Conservation (phyloP, 1,140 invertebrate genomes). For the Heliothis subflexa region DNA sequence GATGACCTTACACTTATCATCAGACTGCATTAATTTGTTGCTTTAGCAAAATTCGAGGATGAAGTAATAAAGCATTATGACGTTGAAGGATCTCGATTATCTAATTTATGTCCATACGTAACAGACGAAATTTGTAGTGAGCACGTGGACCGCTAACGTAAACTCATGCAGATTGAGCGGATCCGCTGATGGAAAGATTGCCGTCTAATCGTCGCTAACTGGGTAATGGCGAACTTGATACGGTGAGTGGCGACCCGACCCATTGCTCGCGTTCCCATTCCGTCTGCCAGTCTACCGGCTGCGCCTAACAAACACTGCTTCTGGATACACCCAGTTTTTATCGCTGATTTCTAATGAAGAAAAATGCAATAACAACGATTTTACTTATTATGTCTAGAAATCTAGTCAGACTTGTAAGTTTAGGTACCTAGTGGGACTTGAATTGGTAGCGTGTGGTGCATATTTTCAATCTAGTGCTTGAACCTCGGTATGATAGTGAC, state of each 20-base stretch:
- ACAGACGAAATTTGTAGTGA: constrained; percentile 29
- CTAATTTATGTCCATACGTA: constrained; percentile 22
- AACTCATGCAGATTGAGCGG: constrained; percentile 61
- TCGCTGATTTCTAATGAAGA: constrained; percentile 15
- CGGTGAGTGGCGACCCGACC: constrained; percentile 56
- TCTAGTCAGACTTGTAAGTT: neutral
- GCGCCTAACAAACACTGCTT: constrained; percentile 11
- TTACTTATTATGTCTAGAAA: constrained; percentile 7
- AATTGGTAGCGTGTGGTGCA: neutral
- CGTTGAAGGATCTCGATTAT: constrained; percentile 26
- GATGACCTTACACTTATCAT: neutral
- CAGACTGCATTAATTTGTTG: constrained; percentile 6
- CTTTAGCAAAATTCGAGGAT: neutral
- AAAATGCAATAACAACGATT: constrained; percentile 15
- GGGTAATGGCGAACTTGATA: constrained; percentile 79
- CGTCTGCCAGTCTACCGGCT: constrained; percentile 35
- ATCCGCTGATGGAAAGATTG: constrained; percentile 78
- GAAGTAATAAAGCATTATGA: constrained; percentile 29
- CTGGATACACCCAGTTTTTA: constrained; percentile 22
- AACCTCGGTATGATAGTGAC: no score
- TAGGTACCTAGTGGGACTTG: neutral
- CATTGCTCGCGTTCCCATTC: constrained; percentile 62
- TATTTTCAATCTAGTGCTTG: neutral
- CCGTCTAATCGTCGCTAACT: constrained; percentile 73
- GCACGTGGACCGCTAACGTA: constrained; percentile 57